Percentiles rank a stretch among this genome's conserved stretches.
Conservation (phyloP, 2,113 vertebrate species). For the Sarotherodon lohbergeri region DNA sequence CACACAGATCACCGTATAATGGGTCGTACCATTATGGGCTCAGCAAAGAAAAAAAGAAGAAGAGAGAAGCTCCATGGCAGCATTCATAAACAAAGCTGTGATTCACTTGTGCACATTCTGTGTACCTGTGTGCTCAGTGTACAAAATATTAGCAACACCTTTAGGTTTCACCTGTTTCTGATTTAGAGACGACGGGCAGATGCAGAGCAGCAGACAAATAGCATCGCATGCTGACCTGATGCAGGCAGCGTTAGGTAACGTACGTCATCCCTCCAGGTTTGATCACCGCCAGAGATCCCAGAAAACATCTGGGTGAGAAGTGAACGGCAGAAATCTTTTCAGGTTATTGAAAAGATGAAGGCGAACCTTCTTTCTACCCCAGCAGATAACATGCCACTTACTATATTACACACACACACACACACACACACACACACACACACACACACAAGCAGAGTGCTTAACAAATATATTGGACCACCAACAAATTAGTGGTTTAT, state of each 20-base stretch:
- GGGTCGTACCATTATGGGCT: slow-evolving; percentile 22
- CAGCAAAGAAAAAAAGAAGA: neutral
- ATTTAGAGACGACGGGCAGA: neutral
- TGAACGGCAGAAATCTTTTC: neutral
- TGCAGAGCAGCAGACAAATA: neutral
- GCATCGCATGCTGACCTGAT: neutral
- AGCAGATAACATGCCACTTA: neutral
- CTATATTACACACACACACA: neutral
- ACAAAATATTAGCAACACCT: slow-evolving; percentile 9
- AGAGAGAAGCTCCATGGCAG: slow-evolving; percentile 13
- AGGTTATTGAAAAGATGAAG: neutral
- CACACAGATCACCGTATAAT: slow-evolving; percentile 11
- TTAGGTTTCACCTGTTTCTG: neutral
- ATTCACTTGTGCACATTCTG: slow-evolving; percentile 22
- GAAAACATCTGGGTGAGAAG: neutral
- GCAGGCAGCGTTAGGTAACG: neutral
- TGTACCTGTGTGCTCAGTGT: neutral
- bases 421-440: neutral
- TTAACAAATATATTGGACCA: neutral
- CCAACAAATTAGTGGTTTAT: neutral
- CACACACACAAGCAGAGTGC: neutral
- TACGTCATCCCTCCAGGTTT: neutral
- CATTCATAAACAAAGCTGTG: slow-evolving; percentile 19
- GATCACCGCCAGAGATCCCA: neutral
- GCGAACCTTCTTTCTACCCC: neutral